Evolutionary conservation across 2,113 vertebrate genomes (phyloP).

Genomic region (Calonectris borealis): DNA sequence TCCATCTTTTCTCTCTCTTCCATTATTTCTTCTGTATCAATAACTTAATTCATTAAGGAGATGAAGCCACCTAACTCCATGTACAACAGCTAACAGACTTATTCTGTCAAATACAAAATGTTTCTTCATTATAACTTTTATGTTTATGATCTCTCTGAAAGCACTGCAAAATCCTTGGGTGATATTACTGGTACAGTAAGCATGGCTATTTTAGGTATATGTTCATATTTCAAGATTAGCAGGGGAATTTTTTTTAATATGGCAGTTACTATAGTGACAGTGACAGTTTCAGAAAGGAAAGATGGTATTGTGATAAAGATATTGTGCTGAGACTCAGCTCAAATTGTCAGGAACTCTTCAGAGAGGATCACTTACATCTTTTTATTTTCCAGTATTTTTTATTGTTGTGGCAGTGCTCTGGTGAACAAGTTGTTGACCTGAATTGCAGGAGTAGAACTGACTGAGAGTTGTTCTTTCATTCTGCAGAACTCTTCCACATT

Average conservation of each 20-base stretch:
- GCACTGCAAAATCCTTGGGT: background rate
- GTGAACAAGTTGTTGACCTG: background rate
- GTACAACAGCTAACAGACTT: background rate
- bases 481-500: background rate
- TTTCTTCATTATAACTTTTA: background rate
- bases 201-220: conserved; percentile 32
- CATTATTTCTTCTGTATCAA: background rate
- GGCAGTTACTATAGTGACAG: conserved; percentile 62
- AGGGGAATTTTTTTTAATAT: background rate
- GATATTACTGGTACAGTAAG: background rate
- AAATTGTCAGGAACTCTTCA: background rate
- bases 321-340: background rate
- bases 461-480: background rate
- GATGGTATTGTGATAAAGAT: conserved; percentile 23
- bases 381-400: background rate
- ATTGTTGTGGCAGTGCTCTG: background rate
- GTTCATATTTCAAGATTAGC: conserved; percentile 46
- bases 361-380: background rate
- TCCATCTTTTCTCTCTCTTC: background rate
- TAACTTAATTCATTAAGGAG: background rate
- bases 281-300: conserved; percentile 23
- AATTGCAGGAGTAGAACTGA: background rate
- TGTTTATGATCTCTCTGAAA: conserved; percentile 1
- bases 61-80: background rate
- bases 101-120: background rate